Conservation (phyloP, 1,140 invertebrate species). For the Rhopalosiphum padi region DNA sequence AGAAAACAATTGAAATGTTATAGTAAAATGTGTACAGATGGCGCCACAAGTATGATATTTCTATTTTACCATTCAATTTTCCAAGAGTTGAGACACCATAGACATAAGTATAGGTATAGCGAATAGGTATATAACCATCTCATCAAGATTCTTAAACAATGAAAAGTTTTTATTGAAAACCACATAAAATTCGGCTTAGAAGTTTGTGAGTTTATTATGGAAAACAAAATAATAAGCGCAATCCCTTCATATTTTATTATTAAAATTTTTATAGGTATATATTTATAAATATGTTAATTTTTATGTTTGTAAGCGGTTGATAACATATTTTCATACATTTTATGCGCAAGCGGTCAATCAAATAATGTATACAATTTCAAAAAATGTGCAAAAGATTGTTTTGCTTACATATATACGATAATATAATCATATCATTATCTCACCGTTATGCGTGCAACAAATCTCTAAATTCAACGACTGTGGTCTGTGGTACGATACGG, state of each 20-base stretch:
- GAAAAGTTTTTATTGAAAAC: background rate
- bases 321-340: background rate
- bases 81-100: background rate
- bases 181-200: background rate
- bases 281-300: background rate
- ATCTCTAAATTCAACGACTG: constrained; percentile 62
- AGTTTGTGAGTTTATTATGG: background rate
- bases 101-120: background rate
- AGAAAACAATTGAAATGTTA: background rate
- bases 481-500: constrained; percentile 60
- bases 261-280: no score
- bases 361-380: background rate
- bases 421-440: background rate
- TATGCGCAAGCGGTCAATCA: background rate
- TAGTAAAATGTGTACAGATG: background rate
- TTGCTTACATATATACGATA: background rate
- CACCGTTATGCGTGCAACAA: constrained; percentile 57
- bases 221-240: background rate
- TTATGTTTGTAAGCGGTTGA: background rate
- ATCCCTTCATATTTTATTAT: background rate
- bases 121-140: background rate
- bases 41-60: background rate
- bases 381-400: background rate
- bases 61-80: background rate
- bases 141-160: background rate